Base-by-base conservation (phyloP, 2,797 vertebrate species). In the Phalanger gymnotis region DNA sequence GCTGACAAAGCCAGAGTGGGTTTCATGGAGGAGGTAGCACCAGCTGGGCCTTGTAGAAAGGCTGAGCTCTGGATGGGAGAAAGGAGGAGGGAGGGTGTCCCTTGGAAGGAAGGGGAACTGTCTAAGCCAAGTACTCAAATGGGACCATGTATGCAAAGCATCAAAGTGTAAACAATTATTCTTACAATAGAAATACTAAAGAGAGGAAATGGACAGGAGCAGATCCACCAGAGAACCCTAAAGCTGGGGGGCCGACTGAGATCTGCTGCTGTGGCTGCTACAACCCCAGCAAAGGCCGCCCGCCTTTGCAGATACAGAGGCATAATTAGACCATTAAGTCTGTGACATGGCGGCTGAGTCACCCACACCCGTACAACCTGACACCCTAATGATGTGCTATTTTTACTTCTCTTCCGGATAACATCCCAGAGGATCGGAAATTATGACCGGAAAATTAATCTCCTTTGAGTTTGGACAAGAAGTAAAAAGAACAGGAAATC, bases 401-500 rank as follows among this genome's bases (percentile, higher is more conserved):
- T 99, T 99, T 98, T 98, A 98, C 97, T 98, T 98, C 81, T 96
- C 97, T 98, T 87, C 97, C 96, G 96, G 91, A 97, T 98, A 98
- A 98, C 98, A 96, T 98, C 98, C 97, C 98, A 97, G 95, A 98
- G 98, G 98, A 97, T 97, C 97, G 91, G 96, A 98, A 98, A 98
- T 98, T 98, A 98, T 98, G 97, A 97, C 96, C 98, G 98, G 98
- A 98, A 98, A 98, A 98, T 98, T 98, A 98, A 98, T 98, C 98
- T 98, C 73, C 92, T 98, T 98, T 98, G 97, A 97, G 92, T 98
- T 98, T 98, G 96, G 96, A 97, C 92, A 97, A 98, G 96, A 97
- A 98, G 94, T 96, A 97, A 96, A 87, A 97, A 98, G 92, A 96
- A 94, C 61, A 73, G 93, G 93, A 96, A 98, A 97, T 98, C 95